Evolutionary conservation across 2,888 invertebrate genomes (phyloP), one percentile per base, ranked within the genome.

Genomic region (Acrocyrtus sp.): DNA sequence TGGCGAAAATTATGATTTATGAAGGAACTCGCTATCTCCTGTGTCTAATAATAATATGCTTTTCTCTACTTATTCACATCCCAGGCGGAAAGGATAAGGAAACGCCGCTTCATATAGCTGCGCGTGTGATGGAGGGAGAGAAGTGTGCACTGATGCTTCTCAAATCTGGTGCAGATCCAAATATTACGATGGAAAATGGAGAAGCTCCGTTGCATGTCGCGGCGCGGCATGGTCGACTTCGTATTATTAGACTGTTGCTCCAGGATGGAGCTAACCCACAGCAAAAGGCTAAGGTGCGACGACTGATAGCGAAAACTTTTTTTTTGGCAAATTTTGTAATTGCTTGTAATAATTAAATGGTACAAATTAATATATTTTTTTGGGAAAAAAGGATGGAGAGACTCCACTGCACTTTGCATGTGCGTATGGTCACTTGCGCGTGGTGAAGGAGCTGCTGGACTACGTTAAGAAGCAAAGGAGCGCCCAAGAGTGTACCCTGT

Each of bases 81-180:
- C 21, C 78, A 88, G 95, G 95, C 29, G 95, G 95, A 0, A 91
- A 90, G 82, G 88, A 93, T 75, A 90, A 92, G 50, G 98, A 99
- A 85, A 98, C 99, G 0, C 96, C 99, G 0, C 87, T 99, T 39
- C 99, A 99, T 83, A 96, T 99, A 75, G 97, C 97, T n/a, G 95
- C 97, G 0, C 88, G 96, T 78, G 94, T 96, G 70, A 91, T 91
- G 81, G 96, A 94, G 82, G 95, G 94, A 3, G 93, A 95, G 83
- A 90, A 92, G 82, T 98, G 98, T 85, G 98, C 97, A 3, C 88
- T 98, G 80, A 98, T 99, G 97, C 86, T 99, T 76, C 87, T 99
- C 41, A 99, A 99, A 85, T 97, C 97, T 2, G 99, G 99, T 0
- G 98, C 98, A 8, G 94, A 96, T 72, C 95, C 98, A 0, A 98